These are phyloP conservation scores for Umimayanthus kanabou DNA, from an alignment of 92 coral and sea anemone species.

Conservation along the genomic window DNA sequence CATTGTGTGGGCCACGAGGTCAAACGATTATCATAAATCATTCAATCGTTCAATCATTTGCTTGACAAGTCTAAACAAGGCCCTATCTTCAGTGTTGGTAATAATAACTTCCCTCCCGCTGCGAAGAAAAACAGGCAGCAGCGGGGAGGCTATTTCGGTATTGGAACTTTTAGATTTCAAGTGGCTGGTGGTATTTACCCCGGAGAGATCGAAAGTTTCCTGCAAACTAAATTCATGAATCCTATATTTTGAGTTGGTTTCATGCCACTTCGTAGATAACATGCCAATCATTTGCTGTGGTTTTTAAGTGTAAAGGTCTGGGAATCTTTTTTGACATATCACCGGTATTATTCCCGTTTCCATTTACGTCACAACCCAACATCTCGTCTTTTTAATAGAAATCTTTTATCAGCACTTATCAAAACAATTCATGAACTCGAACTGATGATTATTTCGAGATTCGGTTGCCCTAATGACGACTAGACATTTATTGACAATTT, in stretches of 20 bases:
- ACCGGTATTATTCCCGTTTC: not conserved
- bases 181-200: not conserved
- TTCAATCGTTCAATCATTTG: not conserved
- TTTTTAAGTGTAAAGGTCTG: not conserved
- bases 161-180: not conserved
- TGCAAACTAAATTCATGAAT: not conserved
- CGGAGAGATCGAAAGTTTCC: not conserved
- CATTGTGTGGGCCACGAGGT: not conserved
- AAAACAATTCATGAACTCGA: not conserved
- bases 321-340: too few relatives aligned
- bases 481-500: not conserved
- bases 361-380: not conserved
- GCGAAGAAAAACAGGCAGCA: too few relatives aligned
- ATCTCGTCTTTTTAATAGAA: not conserved
- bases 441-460: not conserved
- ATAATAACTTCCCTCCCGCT: too few relatives aligned
- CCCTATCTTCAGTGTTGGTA: not conserved
- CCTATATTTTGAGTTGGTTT: not conserved
- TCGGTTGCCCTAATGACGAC: conserved; percentile 21
- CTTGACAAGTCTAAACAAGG: not conserved
- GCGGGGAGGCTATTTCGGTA: too few relatives aligned
- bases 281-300: not conserved
- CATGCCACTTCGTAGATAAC: not conserved
- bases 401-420: not conserved
- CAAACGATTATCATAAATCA: not conserved